Evolutionary conservation across 2,797 vertebrate species (phyloP).

Genomic region (Oceanodroma leucorhoa): DNA sequence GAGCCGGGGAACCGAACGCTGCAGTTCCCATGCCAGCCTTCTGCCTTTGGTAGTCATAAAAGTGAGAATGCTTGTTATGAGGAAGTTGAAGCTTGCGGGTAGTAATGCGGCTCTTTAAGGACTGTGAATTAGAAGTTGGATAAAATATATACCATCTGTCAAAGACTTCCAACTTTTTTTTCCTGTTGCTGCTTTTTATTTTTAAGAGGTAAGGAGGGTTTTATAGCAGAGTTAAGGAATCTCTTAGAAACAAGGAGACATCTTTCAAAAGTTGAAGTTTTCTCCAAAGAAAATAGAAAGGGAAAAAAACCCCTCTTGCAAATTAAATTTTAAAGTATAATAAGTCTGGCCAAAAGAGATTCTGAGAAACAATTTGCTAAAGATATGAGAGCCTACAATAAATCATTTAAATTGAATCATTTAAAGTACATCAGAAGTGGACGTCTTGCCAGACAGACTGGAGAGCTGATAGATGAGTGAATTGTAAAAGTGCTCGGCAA

Average conservation of each 20-base stretch:
- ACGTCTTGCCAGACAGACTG: conserved; percentile 15
- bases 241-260: background rate
- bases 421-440: background rate
- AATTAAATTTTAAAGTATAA: conserved; percentile 62
- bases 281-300: background rate
- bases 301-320: background rate
- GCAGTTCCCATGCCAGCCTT: background rate
- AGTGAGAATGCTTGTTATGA: background rate
- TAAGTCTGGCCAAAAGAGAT: conserved; percentile 24
- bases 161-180: background rate
- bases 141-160: background rate
- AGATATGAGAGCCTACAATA: background rate
- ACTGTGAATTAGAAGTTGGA: background rate
- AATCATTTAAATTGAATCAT: conserved; percentile 26
- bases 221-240: background rate
- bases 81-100: background rate
- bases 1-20: background rate
- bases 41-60: background rate
- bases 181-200: background rate
- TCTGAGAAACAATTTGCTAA: conserved; percentile 49
- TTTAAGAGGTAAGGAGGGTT: background rate
- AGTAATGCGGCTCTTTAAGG: background rate
- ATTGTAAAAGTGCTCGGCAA: background rate
- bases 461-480: background rate
- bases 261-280: conserved; percentile 6